Evolutionary conservation across 1,140 invertebrate genomes (phyloP), one percentile per base, ranked within the genome.

Genomic region (Muscidifurax raptorellus): DNA sequence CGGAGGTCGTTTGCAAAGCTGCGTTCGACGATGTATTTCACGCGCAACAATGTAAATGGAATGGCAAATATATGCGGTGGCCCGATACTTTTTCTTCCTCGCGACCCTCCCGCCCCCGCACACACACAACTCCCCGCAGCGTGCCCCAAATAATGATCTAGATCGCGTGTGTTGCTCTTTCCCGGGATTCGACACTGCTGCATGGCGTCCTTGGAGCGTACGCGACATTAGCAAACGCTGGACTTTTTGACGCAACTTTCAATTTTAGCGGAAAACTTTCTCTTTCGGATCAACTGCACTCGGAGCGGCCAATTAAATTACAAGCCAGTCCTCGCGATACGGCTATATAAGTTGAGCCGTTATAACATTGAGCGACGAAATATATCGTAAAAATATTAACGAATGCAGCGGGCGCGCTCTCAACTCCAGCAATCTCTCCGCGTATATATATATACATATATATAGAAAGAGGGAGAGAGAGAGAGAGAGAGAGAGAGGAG

Each of bases 361-460:
- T 52, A n/a, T n/a, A 84, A 75, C 18, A 40, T 40, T 40, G 71
- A 5, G 2, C 12, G 32, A 74, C 44, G 30, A 30, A 25, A 67
- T 28, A 76, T 67, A 78, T 83, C 59, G 66, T 7, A 64, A 52
- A 71, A 83, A 52, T 83, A 83, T 69, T 78, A 83, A 78, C 74
- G 52, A 78, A 83, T 83, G 27, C 36, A 52, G 32, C 15, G 5
- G 71, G 25, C 5, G 15, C 30, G 81, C 22, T 82, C 81, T 47
- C 52, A 47, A 82, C 67, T 67, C 59, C 59, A 76, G 15, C 52
- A 82, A 76, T 82, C 81, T 36, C 52, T 9, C 27, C 52, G 66
- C 64, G 72, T 30, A 18, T 52, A 27, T 3, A 36, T 18, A 6
- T 40, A 40, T 40, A n/a, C 6, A n/a, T n/a, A n/a, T n/a, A n/a